These are phyloP conservation scores for Drosophila greeni DNA, from an alignment of 2,888 invertebrate species.

Conservation along the genomic window DNA sequence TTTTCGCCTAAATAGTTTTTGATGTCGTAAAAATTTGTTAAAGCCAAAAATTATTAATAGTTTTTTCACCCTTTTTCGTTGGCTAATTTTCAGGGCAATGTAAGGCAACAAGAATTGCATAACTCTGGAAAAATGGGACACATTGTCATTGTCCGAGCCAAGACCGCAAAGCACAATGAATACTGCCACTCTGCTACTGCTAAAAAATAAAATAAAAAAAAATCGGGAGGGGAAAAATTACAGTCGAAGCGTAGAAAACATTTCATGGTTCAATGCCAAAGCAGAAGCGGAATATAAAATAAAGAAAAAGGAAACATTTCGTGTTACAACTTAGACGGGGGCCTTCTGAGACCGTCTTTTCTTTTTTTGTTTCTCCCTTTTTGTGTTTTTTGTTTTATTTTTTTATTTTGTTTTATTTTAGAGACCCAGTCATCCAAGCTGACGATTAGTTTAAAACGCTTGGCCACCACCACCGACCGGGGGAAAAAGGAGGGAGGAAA, in stretches of 20 bases:
- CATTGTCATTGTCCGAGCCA: conserved; percentile 39
- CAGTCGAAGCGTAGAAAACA: conserved; percentile 44
- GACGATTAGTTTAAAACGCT: conserved; percentile 37
- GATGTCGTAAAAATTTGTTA: neutral
- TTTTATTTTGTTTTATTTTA: neutral
- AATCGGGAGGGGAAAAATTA: conserved; percentile 33
- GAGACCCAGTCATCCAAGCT: conserved; percentile 34
- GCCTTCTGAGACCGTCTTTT: conserved; percentile 16
- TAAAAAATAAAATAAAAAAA: neutral
- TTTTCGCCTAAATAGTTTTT: neutral
- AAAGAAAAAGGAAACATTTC: conserved; percentile 25
- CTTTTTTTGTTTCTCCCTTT: conserved; percentile 10
- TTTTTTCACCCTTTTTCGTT: neutral
- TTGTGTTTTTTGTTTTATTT: neutral
- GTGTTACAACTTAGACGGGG: conserved; percentile 22
- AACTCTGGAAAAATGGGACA: conserved; percentile 23
- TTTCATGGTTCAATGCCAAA: conserved; percentile 71
- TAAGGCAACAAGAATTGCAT: conserved; percentile 28
- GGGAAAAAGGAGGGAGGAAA: conserved; percentile 20
- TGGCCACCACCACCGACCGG: conserved; percentile 4
- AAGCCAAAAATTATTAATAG: conserved; percentile 3
- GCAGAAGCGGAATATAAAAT: conserved; percentile 5
- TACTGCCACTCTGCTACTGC: neutral
- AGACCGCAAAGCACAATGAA: conserved; percentile 42
- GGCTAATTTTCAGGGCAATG: conserved; percentile 34